Evolutionary conservation across 1,140 invertebrate species (phyloP).

Genomic region (Sitophilus oryzae): DNA sequence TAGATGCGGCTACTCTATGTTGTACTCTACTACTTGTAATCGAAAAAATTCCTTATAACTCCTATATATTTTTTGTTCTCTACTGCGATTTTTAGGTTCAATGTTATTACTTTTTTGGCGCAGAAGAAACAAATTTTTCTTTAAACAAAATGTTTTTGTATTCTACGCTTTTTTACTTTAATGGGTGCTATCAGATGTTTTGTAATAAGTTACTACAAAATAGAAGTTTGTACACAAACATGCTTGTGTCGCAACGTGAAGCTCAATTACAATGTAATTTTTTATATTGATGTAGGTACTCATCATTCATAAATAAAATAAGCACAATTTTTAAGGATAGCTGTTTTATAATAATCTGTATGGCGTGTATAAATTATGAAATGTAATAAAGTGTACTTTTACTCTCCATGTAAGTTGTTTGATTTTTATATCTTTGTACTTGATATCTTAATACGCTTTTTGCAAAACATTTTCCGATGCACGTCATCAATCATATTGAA

Average conservation of each 20-base stretch:
- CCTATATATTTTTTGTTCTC: too few species aligned
- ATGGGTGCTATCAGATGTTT: background rate
- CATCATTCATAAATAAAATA: conserved; percentile 12
- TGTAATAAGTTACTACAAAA: background rate
- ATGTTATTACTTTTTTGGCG: too few species aligned
- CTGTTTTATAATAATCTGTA: conserved; percentile 15
- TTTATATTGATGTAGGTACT: conserved; percentile 13
- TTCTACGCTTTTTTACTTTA: background rate
- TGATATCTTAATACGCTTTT: too few species aligned
- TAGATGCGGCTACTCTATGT: too few species aligned
- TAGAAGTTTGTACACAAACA: conserved; percentile 3
- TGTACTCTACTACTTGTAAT: too few species aligned
- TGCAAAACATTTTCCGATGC: too few species aligned
- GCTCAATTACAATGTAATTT: conserved; percentile 21
- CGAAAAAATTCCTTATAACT: too few species aligned
- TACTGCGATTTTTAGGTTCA: too few species aligned
- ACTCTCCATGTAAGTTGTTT: too few species aligned
- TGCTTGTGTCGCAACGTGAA: conserved; percentile 13
- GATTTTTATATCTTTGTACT: too few species aligned
- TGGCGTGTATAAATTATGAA: conserved; percentile 24
- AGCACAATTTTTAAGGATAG: conserved; percentile 21
- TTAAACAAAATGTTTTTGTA: background rate
- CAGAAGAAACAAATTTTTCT: too few species aligned
- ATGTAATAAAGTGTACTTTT: conserved; percentile 18
- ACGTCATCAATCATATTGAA: too few species aligned